Evolutionary conservation across 2,888 invertebrate species (phyloP).

Genomic region (Elegia similella): DNA sequence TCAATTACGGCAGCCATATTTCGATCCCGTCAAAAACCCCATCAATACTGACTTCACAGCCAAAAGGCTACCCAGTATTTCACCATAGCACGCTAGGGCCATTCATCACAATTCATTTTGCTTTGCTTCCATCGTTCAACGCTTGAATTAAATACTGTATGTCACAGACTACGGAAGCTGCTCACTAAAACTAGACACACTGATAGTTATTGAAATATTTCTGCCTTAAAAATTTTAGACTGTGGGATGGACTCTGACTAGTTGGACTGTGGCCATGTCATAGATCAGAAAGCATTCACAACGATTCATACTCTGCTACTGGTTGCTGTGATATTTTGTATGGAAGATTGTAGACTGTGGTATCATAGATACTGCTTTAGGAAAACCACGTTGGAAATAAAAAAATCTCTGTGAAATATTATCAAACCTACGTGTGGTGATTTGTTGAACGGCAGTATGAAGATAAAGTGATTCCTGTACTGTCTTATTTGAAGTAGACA

Average conservation of each 20-base stretch:
- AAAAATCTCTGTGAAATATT: neutral
- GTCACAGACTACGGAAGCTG: slow-evolving; percentile 15
- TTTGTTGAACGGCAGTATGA: neutral
- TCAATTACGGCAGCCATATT: slow-evolving; percentile 26
- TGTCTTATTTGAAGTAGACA: too few relatives aligned
- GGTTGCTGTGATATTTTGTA: neutral
- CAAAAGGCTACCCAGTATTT: slow-evolving; percentile 35
- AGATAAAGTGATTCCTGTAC: too few relatives aligned
- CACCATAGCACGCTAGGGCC: slow-evolving; percentile 29
- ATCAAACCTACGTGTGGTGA: too few relatives aligned
- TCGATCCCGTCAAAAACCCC: slow-evolving; percentile 32
- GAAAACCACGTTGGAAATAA: neutral
- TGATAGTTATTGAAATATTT: neutral
- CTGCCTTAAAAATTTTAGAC: neutral
- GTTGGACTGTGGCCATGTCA: slow-evolving; percentile 8
- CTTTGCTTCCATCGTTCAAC: slow-evolving; percentile 29
- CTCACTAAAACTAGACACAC: neutral
- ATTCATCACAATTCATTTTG: slow-evolving; percentile 40
- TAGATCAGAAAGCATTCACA: slow-evolving; percentile 8
- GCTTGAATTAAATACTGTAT: slow-evolving; percentile 27
- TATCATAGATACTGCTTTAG: neutral
- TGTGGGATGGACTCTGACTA: too few relatives aligned
- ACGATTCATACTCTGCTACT: neutral
- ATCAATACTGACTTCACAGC: slow-evolving; percentile 36
- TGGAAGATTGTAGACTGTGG: neutral